Evolutionary conservation across 2,888 invertebrate genomes (phyloP).

Genomic region (Coronaproctus castanopsis): DNA sequence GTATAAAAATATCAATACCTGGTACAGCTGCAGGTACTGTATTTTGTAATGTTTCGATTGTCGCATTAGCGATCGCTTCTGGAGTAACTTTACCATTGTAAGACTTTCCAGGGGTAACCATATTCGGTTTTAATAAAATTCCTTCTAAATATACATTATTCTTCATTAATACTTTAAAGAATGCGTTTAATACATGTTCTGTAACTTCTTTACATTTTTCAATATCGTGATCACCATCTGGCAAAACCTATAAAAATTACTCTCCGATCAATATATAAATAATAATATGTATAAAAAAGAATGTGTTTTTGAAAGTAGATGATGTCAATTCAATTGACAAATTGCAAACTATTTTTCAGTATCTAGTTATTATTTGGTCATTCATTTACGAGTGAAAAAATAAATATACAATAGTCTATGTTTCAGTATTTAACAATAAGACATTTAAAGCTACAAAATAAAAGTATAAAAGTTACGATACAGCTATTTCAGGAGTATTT

Average conservation of each 20-base stretch:
- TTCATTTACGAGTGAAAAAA: no score
- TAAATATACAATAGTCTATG: no score
- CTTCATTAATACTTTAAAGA: conserved; percentile 88
- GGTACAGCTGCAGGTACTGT: conserved; percentile 92
- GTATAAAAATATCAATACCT: no score
- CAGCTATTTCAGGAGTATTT: no score
- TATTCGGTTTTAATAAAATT: conserved; percentile 94
- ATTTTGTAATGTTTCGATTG: conserved; percentile 75
- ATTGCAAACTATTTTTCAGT: no score
- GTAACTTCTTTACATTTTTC: conserved; percentile 84
- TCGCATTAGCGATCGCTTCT: conserved; percentile 71
- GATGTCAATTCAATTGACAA: no score
- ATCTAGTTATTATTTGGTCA: no score
- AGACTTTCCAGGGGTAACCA: conserved; percentile 84
- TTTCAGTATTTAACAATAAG: no score
- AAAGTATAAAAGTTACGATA: no score
- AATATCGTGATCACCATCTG: conserved; percentile 91
- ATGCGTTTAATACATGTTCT: conserved; percentile 80
- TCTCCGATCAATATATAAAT: neutral
- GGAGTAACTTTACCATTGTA: conserved; percentile 54
- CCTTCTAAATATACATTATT: conserved; percentile 96
- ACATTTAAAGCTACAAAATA: no score
- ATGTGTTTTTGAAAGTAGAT: no score
- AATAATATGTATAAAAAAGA: neutral
- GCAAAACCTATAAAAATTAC: conserved; percentile 51